Base-by-base conservation (phyloP, 2,888 invertebrate species). In the Apotomis capreana region DNA sequence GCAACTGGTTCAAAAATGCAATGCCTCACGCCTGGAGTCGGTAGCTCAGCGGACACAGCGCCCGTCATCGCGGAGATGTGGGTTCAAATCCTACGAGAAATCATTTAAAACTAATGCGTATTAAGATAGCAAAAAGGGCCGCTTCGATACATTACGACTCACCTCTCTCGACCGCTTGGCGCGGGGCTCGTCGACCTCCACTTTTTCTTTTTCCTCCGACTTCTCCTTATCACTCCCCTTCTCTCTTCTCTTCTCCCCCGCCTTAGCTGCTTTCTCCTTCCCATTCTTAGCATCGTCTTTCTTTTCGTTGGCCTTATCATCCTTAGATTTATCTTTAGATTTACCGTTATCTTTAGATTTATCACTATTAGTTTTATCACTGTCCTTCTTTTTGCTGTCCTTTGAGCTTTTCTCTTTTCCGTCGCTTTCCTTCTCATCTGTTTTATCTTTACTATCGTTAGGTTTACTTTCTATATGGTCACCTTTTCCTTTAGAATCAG, bases 111-210 rank as follows among this genome's bases (percentile, higher is more conserved):
- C 26, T 1, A 26, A 26, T 26, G 26, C 26, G 26, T 26, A 2
- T 26, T 26, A 26, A 26, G 26, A 26, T 26, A 2, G 26, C 26
- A 26, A 26, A 26, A 26, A 26, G 26, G 26, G 26, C 26, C 26
- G 26, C 26, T 26, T 26, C 26, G 26, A 26, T 26, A 26, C 26
- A 26, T 26, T 26, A 26, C 26, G 26, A 74, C 83, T 79, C 59
- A 92, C 92, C 88, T 92, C 92, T 81, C 92, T 88, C 81, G 88
- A 87, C 78, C 92, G 82, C 78, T 92, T 92, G 57, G 91, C 91
- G 77, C 91, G 81, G 0, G 91, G 91, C 74, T 92, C 93, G 0
- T 79, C 83, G 0, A 74, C 69, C 13, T 86, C 88, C n/a, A 79
- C 84, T 52, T 83, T 83, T 5, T 87, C 84, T 13, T 80, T 79